Base-by-base conservation (phyloP, 2,888 invertebrate genomes). In the Charanyca ferruginea region DNA sequence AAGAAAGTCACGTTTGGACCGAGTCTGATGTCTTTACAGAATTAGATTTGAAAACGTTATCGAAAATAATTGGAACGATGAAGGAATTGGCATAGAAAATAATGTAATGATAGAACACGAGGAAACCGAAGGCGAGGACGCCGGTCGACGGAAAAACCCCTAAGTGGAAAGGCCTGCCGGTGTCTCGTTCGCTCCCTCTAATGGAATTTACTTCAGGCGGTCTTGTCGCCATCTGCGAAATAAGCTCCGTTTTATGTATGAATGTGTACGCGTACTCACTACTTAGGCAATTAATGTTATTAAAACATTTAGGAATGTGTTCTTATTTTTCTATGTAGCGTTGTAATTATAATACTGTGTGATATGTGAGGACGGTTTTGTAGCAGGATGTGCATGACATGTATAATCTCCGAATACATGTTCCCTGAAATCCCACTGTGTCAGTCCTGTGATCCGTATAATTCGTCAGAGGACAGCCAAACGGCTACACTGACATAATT, bases 201-300 rank as follows among this genome's bases (percentile, higher is more conserved):
- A 91, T 91, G 86, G 86, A 90, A 90, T 90, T 91, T 89, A 79
- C 85, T 87, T 79, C 80, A 82, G 77, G 74, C 81, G 70, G 71
- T 73, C 83, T 81, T 83, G 81, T 74, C 84, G 76, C 77, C 78
- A 82, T 79, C 78, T 83, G 81, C 75, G 66, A 81, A 81, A 84
- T 84, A 85, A 82, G 77, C 69, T 48, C 66, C 77, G 54, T 78
- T 72, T 67, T 76, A 73, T 70, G 44, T 69, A 72, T 61, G 68
- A 73, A 52, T 73, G 63, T 72, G 55, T 51, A 49, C 28, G 23
- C 28, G 23, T 66, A 61, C 55, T 66, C 32, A 73, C 67, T 64
- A 68, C 57, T 64, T 54, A 47, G 52, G 66, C 38, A 73, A 72
- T 78, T 63, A 69, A 61, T 42, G 52, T 32, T 69, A 69, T 68